Percentiles rank a stretch among this genome's conserved stretches.
phyloP scores from a whole-genome alignment of 2,797 vertebrate species.

The Orestias chungarensis region DNA sequence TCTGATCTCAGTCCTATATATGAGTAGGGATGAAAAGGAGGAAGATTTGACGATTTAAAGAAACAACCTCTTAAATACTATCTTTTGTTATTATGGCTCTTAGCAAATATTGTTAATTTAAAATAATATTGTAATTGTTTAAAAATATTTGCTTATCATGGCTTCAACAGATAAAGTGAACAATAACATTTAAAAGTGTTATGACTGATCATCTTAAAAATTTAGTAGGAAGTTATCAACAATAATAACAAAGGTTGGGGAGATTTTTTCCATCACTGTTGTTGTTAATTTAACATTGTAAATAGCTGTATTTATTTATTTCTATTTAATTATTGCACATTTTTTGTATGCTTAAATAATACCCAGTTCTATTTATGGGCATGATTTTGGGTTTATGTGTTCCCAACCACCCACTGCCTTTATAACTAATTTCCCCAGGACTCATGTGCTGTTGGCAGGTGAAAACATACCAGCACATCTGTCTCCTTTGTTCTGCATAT shows the following conservation, averaged over 20 bases:
- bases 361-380: neutral
- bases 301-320: too few species aligned
- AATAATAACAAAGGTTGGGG: too few species aligned
- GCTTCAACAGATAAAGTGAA: neutral
- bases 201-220: too few species aligned
- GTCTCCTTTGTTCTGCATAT: slow-evolving; percentile 1
- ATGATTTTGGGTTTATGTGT: neutral
- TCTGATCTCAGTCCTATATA: neutral
- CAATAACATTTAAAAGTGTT: too few species aligned
- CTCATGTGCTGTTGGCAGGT: neutral
- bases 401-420: neutral
- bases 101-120: neutral
- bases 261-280: too few species aligned
- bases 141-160: neutral
- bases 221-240: too few species aligned
- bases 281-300: too few species aligned
- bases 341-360: neutral
- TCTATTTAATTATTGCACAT: neutral
- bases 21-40: neutral
- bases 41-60: too few species aligned
- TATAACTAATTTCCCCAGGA: neutral
- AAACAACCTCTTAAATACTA: too few species aligned
- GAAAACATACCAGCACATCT: neutral
- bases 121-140: neutral
- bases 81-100: neutral